A percentile compares a stretch with the other conserved stretches of the same genome.
Evolutionary conservation across 1,140 invertebrate genomes (phyloP).

Genomic region (Harpegnathos saltator): DNA sequence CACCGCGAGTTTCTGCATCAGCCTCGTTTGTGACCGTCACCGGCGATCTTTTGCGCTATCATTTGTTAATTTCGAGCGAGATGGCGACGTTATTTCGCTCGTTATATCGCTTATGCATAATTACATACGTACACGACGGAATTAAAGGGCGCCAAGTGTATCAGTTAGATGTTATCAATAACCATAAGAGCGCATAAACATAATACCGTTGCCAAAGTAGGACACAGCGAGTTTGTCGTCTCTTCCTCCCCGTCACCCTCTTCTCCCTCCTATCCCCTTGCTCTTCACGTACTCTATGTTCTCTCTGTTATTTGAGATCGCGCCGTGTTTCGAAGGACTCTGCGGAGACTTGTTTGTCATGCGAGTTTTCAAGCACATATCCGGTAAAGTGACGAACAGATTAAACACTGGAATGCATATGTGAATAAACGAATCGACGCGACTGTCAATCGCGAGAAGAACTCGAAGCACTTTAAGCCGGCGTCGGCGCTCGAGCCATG

Average conservation of each 20-base stretch:
- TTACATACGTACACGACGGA: not conserved
- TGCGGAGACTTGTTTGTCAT: slow-evolving; percentile 40
- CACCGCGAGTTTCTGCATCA: too few relatives aligned
- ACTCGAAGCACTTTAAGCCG: not conserved
- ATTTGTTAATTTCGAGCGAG: not conserved
- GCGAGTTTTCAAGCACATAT: slow-evolving; percentile 41
- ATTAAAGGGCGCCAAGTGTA: slow-evolving; percentile 22
- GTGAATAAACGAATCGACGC: slow-evolving; percentile 22
- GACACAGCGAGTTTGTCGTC: slow-evolving; percentile 20
- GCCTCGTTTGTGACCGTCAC: not conserved
- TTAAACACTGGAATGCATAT: slow-evolving; percentile 13
- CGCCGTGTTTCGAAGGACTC: slow-evolving; percentile 2
- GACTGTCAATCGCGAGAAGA: slow-evolving; percentile 20
- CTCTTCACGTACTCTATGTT: not conserved
- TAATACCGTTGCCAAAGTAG: slow-evolving; percentile 15
- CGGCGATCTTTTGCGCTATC: not conserved
- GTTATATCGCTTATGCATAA: not conserved
- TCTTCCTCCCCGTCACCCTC: too few relatives aligned
- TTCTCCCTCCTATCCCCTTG: too few relatives aligned
- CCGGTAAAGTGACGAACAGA: slow-evolving; percentile 33
- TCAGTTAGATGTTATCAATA: slow-evolving; percentile 23
- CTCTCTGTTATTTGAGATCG: slow-evolving; percentile 42
- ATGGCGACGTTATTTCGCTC: not conserved
- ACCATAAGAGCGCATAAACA: not conserved
- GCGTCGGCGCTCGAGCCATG: not conserved